Evolutionary conservation across 1,140 invertebrate genomes (phyloP).

Genomic region (Chironomus striatipennis): DNA sequence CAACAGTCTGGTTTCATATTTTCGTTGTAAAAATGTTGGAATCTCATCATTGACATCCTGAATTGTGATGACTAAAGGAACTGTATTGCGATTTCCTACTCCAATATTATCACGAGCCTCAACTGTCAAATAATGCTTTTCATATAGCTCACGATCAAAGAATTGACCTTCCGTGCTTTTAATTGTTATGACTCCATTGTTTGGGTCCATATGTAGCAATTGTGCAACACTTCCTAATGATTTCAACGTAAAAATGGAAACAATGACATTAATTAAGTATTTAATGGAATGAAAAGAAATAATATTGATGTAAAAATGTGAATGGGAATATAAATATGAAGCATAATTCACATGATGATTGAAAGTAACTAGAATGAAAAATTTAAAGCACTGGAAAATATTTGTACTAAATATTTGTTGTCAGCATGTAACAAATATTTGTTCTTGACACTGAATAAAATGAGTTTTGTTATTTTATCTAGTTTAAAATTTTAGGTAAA

Average conservation of each 20-base stretch:
- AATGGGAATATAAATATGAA: no score
- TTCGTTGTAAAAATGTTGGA: conserved; percentile 69
- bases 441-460: no score
- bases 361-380: no score
- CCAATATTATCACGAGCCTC: conserved; percentile 85
- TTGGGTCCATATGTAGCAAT: conserved; percentile 70
- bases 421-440: no score
- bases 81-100: conserved; percentile 77
- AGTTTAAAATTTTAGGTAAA: no score
- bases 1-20: conserved; percentile 72
- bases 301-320: no score
- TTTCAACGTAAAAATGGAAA: neutral
- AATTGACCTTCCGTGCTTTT: conserved; percentile 58
- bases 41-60: conserved; percentile 85
- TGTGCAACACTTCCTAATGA: conserved; percentile 61
- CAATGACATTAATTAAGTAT: no score
- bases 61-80: conserved; percentile 74
- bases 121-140: conserved; percentile 80
- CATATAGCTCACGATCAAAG: conserved; percentile 81
- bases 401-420: no score
- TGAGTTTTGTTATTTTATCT: no score
- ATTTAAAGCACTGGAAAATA: no score
- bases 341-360: no score
- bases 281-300: no score
- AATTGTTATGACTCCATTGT: conserved; percentile 74